A percentile compares a stretch with the other conserved stretches of the same genome.
Conservation (phyloP, 2,888 invertebrate species). For the Anaspis maculata region DNA sequence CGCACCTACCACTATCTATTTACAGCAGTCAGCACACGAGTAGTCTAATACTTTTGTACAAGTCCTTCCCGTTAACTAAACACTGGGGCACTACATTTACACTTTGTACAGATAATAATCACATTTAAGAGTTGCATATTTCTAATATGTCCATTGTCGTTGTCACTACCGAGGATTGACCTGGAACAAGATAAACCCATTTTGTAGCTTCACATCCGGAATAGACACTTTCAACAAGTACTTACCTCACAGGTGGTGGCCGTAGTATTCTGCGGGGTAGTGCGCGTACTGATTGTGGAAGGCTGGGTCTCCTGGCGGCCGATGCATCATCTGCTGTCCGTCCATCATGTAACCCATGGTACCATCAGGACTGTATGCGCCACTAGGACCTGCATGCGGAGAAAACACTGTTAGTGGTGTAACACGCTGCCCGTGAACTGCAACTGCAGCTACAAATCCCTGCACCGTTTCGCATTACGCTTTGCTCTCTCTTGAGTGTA, state of each 20-base stretch:
- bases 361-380: slow-evolving; percentile 93
- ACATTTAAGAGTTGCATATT: slow-evolving; percentile 48
- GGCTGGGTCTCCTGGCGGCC: slow-evolving; percentile 86
- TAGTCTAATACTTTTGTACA: slow-evolving; percentile 41
- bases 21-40: slow-evolving; percentile 38
- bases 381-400: slow-evolving; percentile 90
- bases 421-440: slow-evolving; percentile 47
- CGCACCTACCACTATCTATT: slow-evolving; percentile 35
- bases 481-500: too few species aligned
- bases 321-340: slow-evolving; percentile 95
- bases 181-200: slow-evolving; percentile 30
- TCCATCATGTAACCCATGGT: slow-evolving; percentile 98
- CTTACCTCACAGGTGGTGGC: slow-evolving; percentile 74
- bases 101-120: slow-evolving; percentile 58
- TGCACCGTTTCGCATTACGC: slow-evolving; percentile 10
- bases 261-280: slow-evolving; percentile 88
- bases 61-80: slow-evolving; percentile 40
- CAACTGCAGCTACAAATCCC: slow-evolving; percentile 14
- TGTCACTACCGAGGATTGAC: slow-evolving; percentile 37
- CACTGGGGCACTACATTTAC: slow-evolving; percentile 46
- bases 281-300: slow-evolving; percentile 92
- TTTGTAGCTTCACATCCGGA: too few species aligned
- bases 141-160: slow-evolving; percentile 42
- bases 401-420: slow-evolving; percentile 71
- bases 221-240: too few species aligned